Percentiles rank a stretch among this genome's conserved stretches.
phyloP scores from a whole-genome alignment of 1,140 invertebrate genomes.

The Aphis craccivora region DNA sequence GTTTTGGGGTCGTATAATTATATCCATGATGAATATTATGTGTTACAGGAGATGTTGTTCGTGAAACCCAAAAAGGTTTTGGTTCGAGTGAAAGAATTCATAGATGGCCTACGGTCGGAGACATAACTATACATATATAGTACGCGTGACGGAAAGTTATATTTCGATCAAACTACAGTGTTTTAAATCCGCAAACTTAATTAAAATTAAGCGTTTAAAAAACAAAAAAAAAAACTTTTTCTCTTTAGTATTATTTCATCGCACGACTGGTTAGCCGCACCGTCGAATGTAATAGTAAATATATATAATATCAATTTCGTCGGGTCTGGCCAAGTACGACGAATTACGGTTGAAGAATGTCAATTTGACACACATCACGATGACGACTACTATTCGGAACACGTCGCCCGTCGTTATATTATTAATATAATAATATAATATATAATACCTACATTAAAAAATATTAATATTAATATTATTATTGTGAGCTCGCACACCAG shows the following conservation, averaged over 20 bases:
- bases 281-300: not conserved
- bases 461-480: not conserved
- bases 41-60: conserved; percentile 43
- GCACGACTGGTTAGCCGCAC: not conserved
- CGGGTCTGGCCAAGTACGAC: not conserved
- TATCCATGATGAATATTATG: not conserved
- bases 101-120: not conserved
- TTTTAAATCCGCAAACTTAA: not conserved
- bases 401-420: not conserved
- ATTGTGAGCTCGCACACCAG: not conserved
- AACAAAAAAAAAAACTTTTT: not conserved
- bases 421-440: not conserved
- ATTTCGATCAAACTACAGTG: not conserved
- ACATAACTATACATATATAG: not conserved
- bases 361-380: not conserved
- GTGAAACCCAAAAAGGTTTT: conserved; percentile 43
- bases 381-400: not conserved
- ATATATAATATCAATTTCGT: not conserved
- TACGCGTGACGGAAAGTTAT: not conserved
- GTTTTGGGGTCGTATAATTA: not conserved
- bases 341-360: not conserved
- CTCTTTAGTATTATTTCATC: not conserved
- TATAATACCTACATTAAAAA: not conserved
- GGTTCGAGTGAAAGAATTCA: conserved; percentile 21
- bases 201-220: not conserved